Evolutionary conservation across 2,797 vertebrate species (phyloP), one percentile per base, ranked within the genome.

Genomic region (Falco peregrinus): DNA sequence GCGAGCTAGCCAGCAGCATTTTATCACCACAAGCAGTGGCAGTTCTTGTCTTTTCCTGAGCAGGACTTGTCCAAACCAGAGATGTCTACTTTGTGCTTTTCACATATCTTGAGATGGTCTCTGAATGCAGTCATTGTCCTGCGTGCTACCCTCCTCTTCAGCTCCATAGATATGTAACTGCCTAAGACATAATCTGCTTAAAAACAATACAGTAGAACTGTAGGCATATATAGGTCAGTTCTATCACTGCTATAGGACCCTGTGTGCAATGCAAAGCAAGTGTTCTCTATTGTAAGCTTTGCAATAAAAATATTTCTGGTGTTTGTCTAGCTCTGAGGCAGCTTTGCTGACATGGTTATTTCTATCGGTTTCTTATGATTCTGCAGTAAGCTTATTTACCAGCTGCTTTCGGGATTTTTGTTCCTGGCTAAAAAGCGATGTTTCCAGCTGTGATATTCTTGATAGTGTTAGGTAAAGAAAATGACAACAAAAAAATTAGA

Each of bases 311-410:
- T 64, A 82, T 73, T 92, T 80, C 54, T 82, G 54, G 25, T 70
- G 41, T 90, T 79, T 80, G 39, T 79, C 71, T 80, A 65, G 60
- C 74, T 92, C 51, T 59, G 56, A 94, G 79, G 74, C 90, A 87
- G 48, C 74, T 93, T 89, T 93, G 60, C 80, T 90, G 43, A 80
- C 17, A 1, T 19, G 73, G 56, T 88, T 89, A 51, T 95, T 90
- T 90, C 87, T 87, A 50, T 84, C 35, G 33, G 39, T 63, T n/a
- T 79, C 31, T 79, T 67, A 37, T 31, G 57, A 84, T 65, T 90
- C 43, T 53, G 24, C 65, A 74, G 43, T 83, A 70, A 93, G 71
- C 37, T 91, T 68, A 60, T 95, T 91, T 94, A 60, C 71, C 80
- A 94, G 70, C 79, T 83, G 76, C 84, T 74, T 87, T 74, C 69